A percentile compares a stretch with the other conserved stretches of the same genome.
phyloP scores from a whole-genome alignment of 2,888 invertebrate genomes.

The Galeruca laticollis region DNA sequence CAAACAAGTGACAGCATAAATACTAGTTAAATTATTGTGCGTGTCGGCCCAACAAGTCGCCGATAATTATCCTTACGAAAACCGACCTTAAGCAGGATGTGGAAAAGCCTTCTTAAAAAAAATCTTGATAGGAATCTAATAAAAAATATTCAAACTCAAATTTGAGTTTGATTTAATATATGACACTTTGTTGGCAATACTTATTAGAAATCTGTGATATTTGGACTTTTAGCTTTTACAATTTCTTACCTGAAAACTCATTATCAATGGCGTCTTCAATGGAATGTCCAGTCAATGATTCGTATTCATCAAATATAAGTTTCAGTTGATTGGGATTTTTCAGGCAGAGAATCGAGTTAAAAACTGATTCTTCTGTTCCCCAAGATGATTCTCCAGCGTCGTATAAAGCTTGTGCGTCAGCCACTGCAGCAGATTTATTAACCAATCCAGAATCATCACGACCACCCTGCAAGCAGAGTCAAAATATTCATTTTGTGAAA shows the following conservation, averaged over 20 bases:
- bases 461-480: constrained; percentile 70
- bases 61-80: too few relatives aligned
- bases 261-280: constrained; percentile 83
- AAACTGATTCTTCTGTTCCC: constrained; percentile 86
- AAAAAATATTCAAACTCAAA: too few relatives aligned
- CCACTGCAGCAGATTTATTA: constrained; percentile 78
- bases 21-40: too few relatives aligned
- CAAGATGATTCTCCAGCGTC: constrained; percentile 77
- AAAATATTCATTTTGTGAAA: not conserved
- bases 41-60: too few relatives aligned
- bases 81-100: too few relatives aligned
- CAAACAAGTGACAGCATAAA: too few relatives aligned
- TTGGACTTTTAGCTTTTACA: too few relatives aligned
- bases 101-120: too few relatives aligned
- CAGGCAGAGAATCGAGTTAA: constrained; percentile 85
- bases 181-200: too few relatives aligned
- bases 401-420: constrained; percentile 84
- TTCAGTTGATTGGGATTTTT: constrained; percentile 77
- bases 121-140: too few relatives aligned
- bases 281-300: constrained; percentile 80
- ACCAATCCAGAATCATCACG: constrained; percentile 83
- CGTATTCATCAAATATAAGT: constrained; percentile 74
- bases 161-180: too few relatives aligned
- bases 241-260: constrained; percentile 76
- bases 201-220: too few relatives aligned